Percentiles rank a stretch among this genome's conserved stretches.
phyloP scores from a whole-genome alignment of 2,797 vertebrate species.

The Cryptoprocta ferox region DNA sequence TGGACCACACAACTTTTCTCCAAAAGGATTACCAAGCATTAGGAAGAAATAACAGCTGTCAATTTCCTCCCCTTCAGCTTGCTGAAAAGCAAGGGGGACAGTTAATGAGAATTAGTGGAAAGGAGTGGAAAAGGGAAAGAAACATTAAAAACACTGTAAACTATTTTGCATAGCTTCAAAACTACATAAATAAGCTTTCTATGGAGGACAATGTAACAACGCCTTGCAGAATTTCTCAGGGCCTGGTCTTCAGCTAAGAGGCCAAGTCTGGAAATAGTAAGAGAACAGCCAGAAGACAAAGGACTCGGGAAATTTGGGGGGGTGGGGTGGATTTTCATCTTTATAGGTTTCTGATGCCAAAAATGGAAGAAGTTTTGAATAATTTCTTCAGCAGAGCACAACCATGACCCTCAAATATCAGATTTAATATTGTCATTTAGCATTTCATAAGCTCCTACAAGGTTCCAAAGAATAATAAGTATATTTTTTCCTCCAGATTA shows the following conservation, averaged over 20 bases:
- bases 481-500: constrained; percentile 31
- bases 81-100: background rate
- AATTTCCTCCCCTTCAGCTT: background rate
- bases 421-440: constrained; percentile 55
- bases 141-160: background rate
- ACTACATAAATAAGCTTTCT: background rate
- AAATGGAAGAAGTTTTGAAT: constrained; percentile 24
- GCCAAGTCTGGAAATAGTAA: background rate
- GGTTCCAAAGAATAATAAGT: background rate
- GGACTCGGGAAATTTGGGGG: background rate
- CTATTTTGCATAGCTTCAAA: background rate
- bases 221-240: background rate
- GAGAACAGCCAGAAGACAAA: constrained; percentile 16
- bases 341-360: constrained; percentile 24
- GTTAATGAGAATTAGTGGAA: background rate
- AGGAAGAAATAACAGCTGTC: background rate
- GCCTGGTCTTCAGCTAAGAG: background rate
- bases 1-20: background rate
- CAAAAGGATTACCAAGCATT: background rate
- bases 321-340: background rate
- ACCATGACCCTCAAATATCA: constrained; percentile 48
- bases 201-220: background rate
- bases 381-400: constrained; percentile 37
- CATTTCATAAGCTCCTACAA: constrained; percentile 61
- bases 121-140: background rate